These are phyloP conservation scores for Parapristionchus giblindavisi DNA, from an alignment of 2,888 invertebrate species.

Conservation along the genomic window DNA sequence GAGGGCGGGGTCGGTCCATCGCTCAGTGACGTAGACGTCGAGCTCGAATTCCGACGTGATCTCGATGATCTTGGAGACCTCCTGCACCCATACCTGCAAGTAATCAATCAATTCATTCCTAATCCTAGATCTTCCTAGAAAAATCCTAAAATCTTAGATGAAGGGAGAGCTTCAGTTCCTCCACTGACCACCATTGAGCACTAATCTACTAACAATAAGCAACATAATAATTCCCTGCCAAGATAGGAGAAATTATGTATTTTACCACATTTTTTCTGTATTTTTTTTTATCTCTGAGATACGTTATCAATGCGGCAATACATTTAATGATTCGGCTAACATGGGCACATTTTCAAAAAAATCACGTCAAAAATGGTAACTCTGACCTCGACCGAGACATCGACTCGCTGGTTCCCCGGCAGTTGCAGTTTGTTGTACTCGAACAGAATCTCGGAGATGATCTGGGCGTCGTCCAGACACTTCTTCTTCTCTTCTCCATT, in stretches of 20 bases:
- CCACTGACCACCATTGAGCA: too few species aligned
- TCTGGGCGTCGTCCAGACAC: slow-evolving; percentile 51
- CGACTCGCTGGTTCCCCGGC: slow-evolving; percentile 64
- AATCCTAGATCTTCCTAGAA: too few species aligned
- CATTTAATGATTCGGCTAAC: slow-evolving; percentile 10
- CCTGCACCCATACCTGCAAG: slow-evolving; percentile 69
- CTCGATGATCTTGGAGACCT: slow-evolving; percentile 70
- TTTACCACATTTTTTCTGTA: not conserved
- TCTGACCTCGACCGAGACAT: slow-evolving; percentile 65
- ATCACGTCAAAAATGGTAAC: not conserved
- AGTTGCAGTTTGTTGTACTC: slow-evolving; percentile 65
- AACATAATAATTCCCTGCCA: too few species aligned
- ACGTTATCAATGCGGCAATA: not conserved
- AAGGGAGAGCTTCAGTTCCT: too few species aligned
- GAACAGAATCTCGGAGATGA: slow-evolving; percentile 51
- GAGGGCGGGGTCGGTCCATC: slow-evolving; percentile 67
- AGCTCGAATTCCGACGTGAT: slow-evolving; percentile 69
- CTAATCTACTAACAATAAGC: too few species aligned
- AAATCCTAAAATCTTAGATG: too few species aligned
- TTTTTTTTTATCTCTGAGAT: not conserved
- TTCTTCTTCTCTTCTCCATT: slow-evolving; percentile 2
- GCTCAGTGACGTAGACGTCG: slow-evolving; percentile 69
- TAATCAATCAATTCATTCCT: not conserved
- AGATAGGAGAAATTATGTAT: not conserved
- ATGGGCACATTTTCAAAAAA: slow-evolving; percentile 26